Base-by-base conservation (phyloP, 2,797 vertebrate species). In the Microctenopoma stevenorrisi region DNA sequence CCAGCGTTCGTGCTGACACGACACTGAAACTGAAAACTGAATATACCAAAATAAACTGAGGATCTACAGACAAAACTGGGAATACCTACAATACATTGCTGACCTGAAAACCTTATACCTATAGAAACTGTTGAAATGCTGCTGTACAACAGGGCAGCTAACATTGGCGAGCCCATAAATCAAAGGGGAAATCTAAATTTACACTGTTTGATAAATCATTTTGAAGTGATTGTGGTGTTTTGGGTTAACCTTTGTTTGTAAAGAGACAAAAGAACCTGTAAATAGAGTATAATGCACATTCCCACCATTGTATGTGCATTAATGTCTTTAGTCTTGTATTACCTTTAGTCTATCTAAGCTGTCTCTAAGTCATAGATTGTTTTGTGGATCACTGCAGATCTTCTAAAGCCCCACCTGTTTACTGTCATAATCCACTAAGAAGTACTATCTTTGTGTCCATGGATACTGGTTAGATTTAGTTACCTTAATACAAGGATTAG, bases 381-480 rank as follows among this genome's bases (percentile, higher is more conserved):
- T 49, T 28, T 63, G 8, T 38, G 22, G 44, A 46, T 53, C 12
- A 12, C 33, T n/a, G 22, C 25, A 46, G 30, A 9, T 12, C 1
- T 25, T 26, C 1, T 52, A 46, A 72, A 48, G 22, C 44, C 35
- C 16, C 52, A 25, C 51, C 55, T 76, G 64, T 25, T 62, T 60
- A 50, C 42, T 58, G 62, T 78, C 57, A 78, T 48, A 37, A 52
- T 68, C n/a, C 52, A 28, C 13, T 28, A 28, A 63, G 57, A 68
- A n/a, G 13, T 13, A 15, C 12, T 42, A n/a, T 26, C 49, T 58
- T 76, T 72, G 69, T 67, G 37, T 64, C 33, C 7, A 2, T 28
- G 72, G 66, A 74, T 55, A 48, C 46, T 6, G 33, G 46, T 49
- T 42, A 22, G 70, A 66, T 81, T 69, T 10, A 10, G 72, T 87